Conservation (phyloP, 2,113 vertebrate species). For the Gallinago media region DNA sequence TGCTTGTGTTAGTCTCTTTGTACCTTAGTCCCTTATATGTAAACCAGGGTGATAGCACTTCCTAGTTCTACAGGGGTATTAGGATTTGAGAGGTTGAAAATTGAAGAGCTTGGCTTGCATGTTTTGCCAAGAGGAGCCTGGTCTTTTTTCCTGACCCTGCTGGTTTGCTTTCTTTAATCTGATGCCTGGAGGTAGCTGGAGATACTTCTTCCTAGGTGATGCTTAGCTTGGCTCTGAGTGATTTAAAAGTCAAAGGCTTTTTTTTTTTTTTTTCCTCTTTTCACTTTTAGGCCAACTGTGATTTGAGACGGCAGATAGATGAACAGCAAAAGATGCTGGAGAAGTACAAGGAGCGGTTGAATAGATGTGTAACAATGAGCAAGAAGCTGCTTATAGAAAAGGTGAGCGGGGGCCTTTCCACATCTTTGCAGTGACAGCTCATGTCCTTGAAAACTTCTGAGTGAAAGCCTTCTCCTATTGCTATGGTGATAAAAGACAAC, state of each 20-base stretch:
- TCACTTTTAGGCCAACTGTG: slow-evolving; percentile 90
- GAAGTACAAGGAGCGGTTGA: slow-evolving; percentile 97
- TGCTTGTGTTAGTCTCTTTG: not conserved
- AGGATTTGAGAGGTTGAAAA: not conserved
- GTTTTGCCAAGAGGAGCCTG: not conserved
- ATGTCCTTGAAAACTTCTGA: not conserved
- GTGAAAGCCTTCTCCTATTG: not conserved
- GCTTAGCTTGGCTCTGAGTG: not conserved
- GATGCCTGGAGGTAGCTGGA: not conserved
- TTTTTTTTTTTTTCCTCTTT: not conserved
- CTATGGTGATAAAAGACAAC: not conserved
- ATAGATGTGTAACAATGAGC: slow-evolving; percentile 99
- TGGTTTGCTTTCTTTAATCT: not conserved
- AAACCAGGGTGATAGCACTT: not conserved
- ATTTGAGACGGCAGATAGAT: slow-evolving; percentile 96
- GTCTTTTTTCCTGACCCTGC: not conserved
- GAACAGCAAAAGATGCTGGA: slow-evolving; percentile 99
- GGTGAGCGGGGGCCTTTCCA: slow-evolving; percentile 71
- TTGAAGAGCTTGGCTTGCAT: not conserved
- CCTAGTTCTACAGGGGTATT: not conserved
- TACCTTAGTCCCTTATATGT: not conserved
- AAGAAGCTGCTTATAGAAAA: slow-evolving; percentile 99
- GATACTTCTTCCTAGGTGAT: not conserved
- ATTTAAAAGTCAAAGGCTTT: not conserved
- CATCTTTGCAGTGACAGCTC: not conserved